Percentiles rank a stretch among this genome's conserved stretches.
These are phyloP conservation scores for Anolis apletophallus DNA, from an alignment of 2,797 vertebrate species.

Conservation along the genomic window DNA sequence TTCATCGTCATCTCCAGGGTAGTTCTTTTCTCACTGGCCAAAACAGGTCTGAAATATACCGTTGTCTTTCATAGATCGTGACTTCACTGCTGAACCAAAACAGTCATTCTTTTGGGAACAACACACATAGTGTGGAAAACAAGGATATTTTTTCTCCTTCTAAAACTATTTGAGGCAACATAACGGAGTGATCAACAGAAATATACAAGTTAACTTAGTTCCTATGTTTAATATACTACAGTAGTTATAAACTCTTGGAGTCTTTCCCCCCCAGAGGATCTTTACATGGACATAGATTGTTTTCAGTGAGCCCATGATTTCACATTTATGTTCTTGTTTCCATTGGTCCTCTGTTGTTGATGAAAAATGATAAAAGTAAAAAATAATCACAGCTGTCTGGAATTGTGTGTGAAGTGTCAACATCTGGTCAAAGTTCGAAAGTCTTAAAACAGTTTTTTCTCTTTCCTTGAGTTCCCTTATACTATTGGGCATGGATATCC, in stretches of 20 bases:
- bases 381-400: conserved; percentile 99
- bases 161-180: conserved; percentile 99
- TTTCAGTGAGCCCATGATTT: conserved; percentile 95
- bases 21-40: conserved; percentile 87
- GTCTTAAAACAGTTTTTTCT: conserved; percentile 89
- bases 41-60: conserved; percentile 85
- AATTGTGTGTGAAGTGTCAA: conserved; percentile 94
- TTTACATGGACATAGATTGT: conserved; percentile 82
- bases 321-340: conserved; percentile 93
- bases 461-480: conserved; percentile 92
- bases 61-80: conserved; percentile 85
- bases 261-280: conserved; percentile 92
- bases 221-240: conserved; percentile 99
- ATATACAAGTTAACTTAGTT: conserved; percentile 99
- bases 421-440: conserved; percentile 98
- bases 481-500: conserved; percentile 94
- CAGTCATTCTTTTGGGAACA: conserved; percentile 97
- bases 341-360: conserved; percentile 88
- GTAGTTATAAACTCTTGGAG: conserved; percentile 99
- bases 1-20: conserved; percentile 82
- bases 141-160: conserved; percentile 89
- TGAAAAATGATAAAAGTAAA: conserved; percentile 97
- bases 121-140: conserved; percentile 99
- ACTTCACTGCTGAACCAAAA: conserved; percentile 92
- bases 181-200: conserved; percentile 97